Percentiles rank a stretch among this genome's conserved stretches.
These are phyloP conservation scores for Anthopleura xanthogrammica DNA, from an alignment of 92 coral and sea anemone genomes.

Conservation along the genomic window DNA sequence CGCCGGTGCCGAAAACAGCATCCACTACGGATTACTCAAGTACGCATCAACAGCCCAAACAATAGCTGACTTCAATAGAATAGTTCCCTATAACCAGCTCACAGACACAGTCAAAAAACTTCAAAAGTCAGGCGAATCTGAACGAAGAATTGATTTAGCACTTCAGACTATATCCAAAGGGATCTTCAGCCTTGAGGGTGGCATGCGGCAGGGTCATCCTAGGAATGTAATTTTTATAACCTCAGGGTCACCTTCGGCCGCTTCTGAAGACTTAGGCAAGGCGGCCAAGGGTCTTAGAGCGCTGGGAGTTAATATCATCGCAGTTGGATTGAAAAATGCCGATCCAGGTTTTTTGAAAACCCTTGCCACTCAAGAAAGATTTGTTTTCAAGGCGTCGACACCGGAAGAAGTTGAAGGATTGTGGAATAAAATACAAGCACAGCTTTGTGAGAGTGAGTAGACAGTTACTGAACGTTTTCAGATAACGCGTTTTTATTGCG, in stretches of 20 bases:
- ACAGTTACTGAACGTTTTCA: no score
- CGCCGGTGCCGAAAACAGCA: conserved; percentile 55
- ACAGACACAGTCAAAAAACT: conserved; percentile 23
- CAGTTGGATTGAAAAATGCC: conserved; percentile 61
- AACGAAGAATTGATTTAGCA: conserved; percentile 49
- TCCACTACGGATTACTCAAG: conserved; percentile 43
- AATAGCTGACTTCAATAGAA: conserved; percentile 31
- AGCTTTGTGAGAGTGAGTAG: conserved; percentile 42
- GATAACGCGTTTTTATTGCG: no score
- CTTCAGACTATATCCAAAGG: conserved; percentile 35
- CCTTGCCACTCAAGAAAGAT: conserved; percentile 46
- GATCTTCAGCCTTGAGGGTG: conserved; percentile 57
- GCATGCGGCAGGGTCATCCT: conserved; percentile 53
- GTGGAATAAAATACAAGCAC: conserved; percentile 23
- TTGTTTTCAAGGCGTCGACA: conserved; percentile 38
- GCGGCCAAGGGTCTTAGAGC: conserved; percentile 49
- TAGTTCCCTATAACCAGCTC: conserved; percentile 30
- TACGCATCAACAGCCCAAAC: conserved; percentile 37
- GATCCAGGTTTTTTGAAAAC: conserved; percentile 40
- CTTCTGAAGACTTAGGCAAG: conserved; percentile 32
- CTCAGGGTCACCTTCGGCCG: conserved; percentile 48
- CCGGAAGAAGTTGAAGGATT: conserved; percentile 38
- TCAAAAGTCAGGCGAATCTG: conserved; percentile 14
- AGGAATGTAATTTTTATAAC: conserved; percentile 48
- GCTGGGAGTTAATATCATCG: conserved; percentile 59